These are phyloP conservation scores for Halichondria panicea DNA, from an alignment of 37 sponge, comb jelly and placozoan genomes.

Conservation along the genomic window DNA sequence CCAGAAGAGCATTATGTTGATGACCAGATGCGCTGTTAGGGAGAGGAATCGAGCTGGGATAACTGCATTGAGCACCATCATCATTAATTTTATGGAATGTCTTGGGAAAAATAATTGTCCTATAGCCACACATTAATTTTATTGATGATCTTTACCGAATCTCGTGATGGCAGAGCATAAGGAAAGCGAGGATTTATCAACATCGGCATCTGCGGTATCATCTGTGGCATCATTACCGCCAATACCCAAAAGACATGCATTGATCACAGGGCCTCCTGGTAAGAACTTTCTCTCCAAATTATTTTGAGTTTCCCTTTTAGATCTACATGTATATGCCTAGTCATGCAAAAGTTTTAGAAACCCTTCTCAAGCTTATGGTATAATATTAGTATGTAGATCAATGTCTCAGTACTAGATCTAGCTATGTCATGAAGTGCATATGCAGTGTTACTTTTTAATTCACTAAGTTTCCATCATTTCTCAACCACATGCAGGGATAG, in stretches of 20 bases:
- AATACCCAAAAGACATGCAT: conserved; percentile 14
- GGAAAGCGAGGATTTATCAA: too few species aligned
- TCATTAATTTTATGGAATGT: too few species aligned
- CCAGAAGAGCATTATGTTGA: conserved; percentile 79
- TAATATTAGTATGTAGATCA: neutral
- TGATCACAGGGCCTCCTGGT: conserved; percentile 67
- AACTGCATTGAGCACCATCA: conserved; percentile 41
- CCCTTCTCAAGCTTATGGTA: neutral
- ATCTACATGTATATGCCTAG: neutral
- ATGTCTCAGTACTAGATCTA: neutral
- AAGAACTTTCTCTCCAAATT: neutral
- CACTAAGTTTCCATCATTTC: neutral
- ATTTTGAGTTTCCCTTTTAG: neutral
- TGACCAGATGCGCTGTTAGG: conserved; percentile 76
- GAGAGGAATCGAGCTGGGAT: conserved; percentile 80
- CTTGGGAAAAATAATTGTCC: neutral
- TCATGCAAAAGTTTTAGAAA: neutral
- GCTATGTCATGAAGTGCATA: neutral
- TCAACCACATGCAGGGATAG: conserved; percentile 49
- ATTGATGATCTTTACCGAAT: neutral
- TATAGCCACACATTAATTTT: neutral
- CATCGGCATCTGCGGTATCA: too few species aligned
- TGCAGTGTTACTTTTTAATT: neutral
- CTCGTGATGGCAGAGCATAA: neutral
- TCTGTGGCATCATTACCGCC: neutral